Percentiles rank a stretch among this genome's conserved stretches.
Conservation (phyloP, 2,888 invertebrate genomes). For the Osmoderma eremita region DNA sequence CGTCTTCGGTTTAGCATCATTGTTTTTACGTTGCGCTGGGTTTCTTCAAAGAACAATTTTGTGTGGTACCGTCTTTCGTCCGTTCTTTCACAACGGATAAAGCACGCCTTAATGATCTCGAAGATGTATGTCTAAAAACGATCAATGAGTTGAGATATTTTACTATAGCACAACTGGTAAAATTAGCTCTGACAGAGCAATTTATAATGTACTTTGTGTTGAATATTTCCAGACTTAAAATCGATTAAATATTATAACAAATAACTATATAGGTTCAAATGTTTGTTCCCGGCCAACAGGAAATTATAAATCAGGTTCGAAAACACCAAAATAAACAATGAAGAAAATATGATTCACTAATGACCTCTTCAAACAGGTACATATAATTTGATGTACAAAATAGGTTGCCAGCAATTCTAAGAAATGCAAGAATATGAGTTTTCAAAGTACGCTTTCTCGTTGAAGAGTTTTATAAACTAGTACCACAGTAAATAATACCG, state of each 20-base stretch:
- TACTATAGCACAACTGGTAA: conserved; percentile 1
- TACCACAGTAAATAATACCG: conserved; percentile 26
- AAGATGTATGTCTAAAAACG: conserved; percentile 24
- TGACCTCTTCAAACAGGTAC: too few relatives aligned
- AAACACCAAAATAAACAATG: too few relatives aligned
- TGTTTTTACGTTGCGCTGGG: conserved; percentile 50
- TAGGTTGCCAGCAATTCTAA: neutral
- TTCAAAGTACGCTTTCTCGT: neutral
- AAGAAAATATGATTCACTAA: too few relatives aligned
- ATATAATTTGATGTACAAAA: conserved; percentile 4
- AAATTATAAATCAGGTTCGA: neutral
- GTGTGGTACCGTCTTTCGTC: conserved; percentile 38
- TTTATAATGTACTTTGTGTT: conserved; percentile 14
- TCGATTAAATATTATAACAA: conserved; percentile 8
- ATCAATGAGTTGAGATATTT: conserved; percentile 20
- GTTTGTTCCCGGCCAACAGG: neutral
- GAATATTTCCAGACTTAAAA: neutral
- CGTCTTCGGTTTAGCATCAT: conserved; percentile 49
- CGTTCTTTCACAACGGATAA: conserved; percentile 32
- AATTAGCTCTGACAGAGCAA: conserved; percentile 8
- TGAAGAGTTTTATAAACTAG: conserved; percentile 6
- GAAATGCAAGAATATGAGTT: neutral
- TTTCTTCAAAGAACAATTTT: conserved; percentile 45
- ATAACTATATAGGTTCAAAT: neutral
- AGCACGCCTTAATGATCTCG: conserved; percentile 11